Evolutionary conservation across 1,140 invertebrate genomes (phyloP), one percentile per base, ranked within the genome.

Genomic region (Venustaconcha ellipsiformis): DNA sequence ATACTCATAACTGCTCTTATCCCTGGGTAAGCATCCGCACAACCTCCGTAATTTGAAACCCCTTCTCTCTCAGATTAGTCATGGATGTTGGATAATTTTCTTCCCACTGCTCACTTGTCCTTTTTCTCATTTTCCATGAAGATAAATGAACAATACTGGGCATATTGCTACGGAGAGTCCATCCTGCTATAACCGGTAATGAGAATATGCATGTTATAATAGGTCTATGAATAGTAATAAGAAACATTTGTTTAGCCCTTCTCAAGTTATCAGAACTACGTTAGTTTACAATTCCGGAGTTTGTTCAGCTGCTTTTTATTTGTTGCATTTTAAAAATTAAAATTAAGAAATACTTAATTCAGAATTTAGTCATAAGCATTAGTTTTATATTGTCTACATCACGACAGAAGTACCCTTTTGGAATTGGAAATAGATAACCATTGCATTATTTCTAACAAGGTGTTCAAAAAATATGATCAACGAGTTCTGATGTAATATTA

Each of bases 131-230:
- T 55, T 17, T 79, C 77, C 72, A 79, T 81, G 17, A 74, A 59
- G 14, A 70, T 76, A 56, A 77, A 81, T 11, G 77, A 64, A 20
- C 76, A 81, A 67, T 76, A 78, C 56, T 78, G 76, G n/a, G 76
- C 76, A 76, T 30, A 72, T 20, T 78, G 77, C 2, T 77, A 74
- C 14, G 80, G 80, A 59, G 73, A 76, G 59, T 81, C 77, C 67
- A 74, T 81, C 18, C 75, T 17, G 55, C 80, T 77, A 79, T 81
- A 74, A 64, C 80, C 74, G 79, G 48, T n/a, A 71, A 62, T 20
- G 57, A 55, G 57, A 14, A 71, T 37, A 62, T n/a, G 2, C 12
- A 17, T 14, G 18, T 70, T n/a, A 5, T 23, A 26, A n/a, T 69
- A 56, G 17, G 17, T 69, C 5, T 69, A 67, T 67, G 18, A 26